Conservation (phyloP, 2,797 vertebrate species). For the Synanceia verrucosa region DNA sequence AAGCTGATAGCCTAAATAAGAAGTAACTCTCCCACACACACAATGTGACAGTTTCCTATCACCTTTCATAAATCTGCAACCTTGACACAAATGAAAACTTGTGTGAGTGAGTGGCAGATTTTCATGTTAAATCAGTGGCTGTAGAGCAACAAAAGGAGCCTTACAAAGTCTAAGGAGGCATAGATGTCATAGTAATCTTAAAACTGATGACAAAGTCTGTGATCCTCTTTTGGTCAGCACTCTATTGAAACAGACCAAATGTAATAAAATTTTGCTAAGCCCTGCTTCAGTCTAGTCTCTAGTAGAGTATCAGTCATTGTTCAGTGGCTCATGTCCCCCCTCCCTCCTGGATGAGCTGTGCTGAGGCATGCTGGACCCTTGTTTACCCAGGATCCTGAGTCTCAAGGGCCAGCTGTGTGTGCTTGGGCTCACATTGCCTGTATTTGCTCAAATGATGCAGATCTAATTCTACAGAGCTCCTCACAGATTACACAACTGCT, state of each 20-base stretch:
- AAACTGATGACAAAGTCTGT: constrained; percentile 72
- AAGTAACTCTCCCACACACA: background rate
- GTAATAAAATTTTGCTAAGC: constrained; percentile 81
- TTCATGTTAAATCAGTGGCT: constrained; percentile 48
- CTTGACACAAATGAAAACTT: constrained; percentile 10
- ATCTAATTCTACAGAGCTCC: constrained; percentile 74
- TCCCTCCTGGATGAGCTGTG: constrained; percentile 63
- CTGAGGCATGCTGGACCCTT: constrained; percentile 76
- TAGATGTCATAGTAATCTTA: constrained; percentile 67
- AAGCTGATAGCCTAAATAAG: no score
- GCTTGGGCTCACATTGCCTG: constrained; percentile 73
- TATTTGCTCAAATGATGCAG: constrained; percentile 88
- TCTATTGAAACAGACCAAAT: constrained; percentile 74
- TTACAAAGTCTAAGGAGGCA: constrained; percentile 59
- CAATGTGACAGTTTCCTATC: constrained; percentile 1
- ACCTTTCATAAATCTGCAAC: constrained; percentile 5
- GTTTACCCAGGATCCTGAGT: constrained; percentile 84
- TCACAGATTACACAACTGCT: constrained; percentile 67
- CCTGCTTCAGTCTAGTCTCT: constrained; percentile 63
- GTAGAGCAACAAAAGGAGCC: constrained; percentile 55
- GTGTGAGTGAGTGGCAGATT: constrained; percentile 39
- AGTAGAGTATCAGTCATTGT: constrained; percentile 79
- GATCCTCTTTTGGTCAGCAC: constrained; percentile 62
- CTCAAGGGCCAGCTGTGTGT: constrained; percentile 86
- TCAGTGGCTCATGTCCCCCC: constrained; percentile 67